A percentile compares a stretch with the other conserved stretches of the same genome.
Conservation (phyloP, 2,797 vertebrate species). For the Karalla daura region DNA sequence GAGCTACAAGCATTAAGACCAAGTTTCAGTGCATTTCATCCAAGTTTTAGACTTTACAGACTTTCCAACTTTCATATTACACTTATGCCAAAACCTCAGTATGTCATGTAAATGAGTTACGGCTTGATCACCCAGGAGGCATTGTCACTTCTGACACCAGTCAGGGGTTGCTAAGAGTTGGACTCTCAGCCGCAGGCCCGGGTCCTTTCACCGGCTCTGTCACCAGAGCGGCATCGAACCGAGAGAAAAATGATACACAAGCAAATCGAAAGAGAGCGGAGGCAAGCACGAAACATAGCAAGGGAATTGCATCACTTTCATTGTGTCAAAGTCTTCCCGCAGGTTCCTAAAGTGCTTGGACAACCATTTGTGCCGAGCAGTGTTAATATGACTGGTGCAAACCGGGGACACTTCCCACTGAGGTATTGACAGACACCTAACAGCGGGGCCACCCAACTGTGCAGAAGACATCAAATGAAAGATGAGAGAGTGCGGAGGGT, state of each 20-base stretch:
- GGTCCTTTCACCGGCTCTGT: background rate
- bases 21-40: background rate
- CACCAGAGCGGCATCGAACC: background rate
- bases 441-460: background rate
- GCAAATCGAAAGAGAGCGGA: background rate
- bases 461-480: conserved; percentile 11
- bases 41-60: background rate
- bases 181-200: no score
- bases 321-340: conserved; percentile 7
- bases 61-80: no score
- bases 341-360: conserved; percentile 6
- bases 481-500: background rate
- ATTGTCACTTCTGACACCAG: background rate
- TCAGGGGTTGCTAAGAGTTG: background rate
- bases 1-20: background rate
- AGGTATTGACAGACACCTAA: conserved; percentile 17
- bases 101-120: background rate
- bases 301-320: conserved; percentile 3
- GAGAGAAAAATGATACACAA: background rate
- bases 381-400: background rate
- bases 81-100: no score
- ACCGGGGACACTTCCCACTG: conserved; percentile 9
- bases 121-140: background rate
- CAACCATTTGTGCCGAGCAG: conserved; percentile 16
- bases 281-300: background rate